These are phyloP conservation scores for Frankliniella fusca DNA, from an alignment of 2,888 invertebrate genomes.

Conservation along the genomic window DNA sequence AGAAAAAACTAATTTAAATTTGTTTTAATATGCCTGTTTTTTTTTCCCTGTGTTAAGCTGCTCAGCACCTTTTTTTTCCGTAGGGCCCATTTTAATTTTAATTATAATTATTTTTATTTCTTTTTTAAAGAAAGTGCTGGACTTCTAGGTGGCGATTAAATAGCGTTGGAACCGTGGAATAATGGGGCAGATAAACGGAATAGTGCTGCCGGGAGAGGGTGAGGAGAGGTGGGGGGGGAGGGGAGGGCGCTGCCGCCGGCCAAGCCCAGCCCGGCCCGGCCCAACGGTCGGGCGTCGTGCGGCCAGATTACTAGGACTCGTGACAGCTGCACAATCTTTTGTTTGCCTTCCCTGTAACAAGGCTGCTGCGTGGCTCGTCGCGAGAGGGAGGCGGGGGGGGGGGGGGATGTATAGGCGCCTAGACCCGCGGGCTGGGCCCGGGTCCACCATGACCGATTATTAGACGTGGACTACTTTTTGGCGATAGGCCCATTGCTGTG, in stretches of 20 bases:
- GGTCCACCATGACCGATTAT: conserved; percentile 14
- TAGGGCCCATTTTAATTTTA: too few relatives aligned
- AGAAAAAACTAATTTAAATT: too few relatives aligned
- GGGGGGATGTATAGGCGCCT: background rate
- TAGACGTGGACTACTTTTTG: conserved; percentile 20
- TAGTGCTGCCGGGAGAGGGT: background rate
- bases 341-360: conserved; percentile 22
- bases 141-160: too few relatives aligned
- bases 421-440: background rate
- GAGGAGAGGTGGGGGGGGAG: background rate
- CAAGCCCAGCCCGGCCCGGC: background rate
- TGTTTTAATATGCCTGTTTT: too few relatives aligned
- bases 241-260: background rate
- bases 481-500: conserved; percentile 1
- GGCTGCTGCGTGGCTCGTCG: background rate
- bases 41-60: too few relatives aligned
- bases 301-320: conserved; percentile 19
- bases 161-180: too few relatives aligned
- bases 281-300: conserved; percentile 8
- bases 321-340: conserved; percentile 26
- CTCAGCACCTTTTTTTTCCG: too few relatives aligned
- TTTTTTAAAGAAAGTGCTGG: too few relatives aligned
- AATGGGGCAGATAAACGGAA: background rate
- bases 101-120: too few relatives aligned
- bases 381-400: background rate